Base-by-base conservation (phyloP, 2,888 invertebrate species). In the Phortica okadai region DNA sequence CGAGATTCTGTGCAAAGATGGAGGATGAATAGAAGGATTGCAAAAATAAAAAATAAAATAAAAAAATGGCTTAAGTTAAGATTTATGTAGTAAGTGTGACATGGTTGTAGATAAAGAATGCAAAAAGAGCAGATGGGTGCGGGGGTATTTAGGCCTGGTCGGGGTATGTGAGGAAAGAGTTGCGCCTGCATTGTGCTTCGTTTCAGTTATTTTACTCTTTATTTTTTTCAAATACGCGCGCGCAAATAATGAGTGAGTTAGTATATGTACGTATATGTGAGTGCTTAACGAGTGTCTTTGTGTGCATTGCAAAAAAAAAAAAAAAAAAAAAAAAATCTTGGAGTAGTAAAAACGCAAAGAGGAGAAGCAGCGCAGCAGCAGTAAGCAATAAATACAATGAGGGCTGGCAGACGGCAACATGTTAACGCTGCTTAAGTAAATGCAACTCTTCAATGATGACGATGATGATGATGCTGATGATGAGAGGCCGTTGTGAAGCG, bases 391-490 rank as follows among this genome's bases (percentile, higher is more conserved):
- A 58, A n/a, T 21, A 45, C 21, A 69, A 74, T 16, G 74, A 73
- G 70, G 42, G 62, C 75, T 72, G 66, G n/a, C n/a, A 67, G 59
- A 50, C 75, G 64, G 25, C 72, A 54, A 75, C 42, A 73, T 70
- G 66, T 42, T 74, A 69, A 74, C 70, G 77, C 79, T 74, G 77
- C 84, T 80, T 84, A 82, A 84, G 85, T 80, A 33, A 33, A 33
- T 33, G 33, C 33, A 33, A 4, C 33, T 33, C 33, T 33, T 78
- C 80, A 81, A 79, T 70, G 77, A 78, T n/a, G 50, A 45, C 10
- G 69, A 44, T 44, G 2, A 42, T 44, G 50, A 11, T 50, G 50
- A 14, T 14, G 50, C 2, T 2, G 50, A 50, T 11, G 50, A 11
- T 8, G 50, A 6, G 50, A 50, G 50, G 33, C 33, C 33, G 33